phyloP scores from a whole-genome alignment of 2,888 invertebrate species.

The Ectemnius cavifrons region DNA sequence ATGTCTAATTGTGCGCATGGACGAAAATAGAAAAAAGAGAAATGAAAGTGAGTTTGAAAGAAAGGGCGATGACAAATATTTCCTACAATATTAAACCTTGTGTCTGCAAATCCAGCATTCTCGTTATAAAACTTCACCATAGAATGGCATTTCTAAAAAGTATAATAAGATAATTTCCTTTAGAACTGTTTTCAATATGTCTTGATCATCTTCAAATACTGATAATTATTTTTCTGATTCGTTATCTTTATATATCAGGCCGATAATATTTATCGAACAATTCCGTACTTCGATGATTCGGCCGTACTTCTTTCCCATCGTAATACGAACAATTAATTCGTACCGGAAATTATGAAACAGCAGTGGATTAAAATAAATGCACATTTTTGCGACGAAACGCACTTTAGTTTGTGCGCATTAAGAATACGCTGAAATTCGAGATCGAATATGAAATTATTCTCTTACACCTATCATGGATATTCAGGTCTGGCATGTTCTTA shows the following conservation, averaged over 20 bases:
- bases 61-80: slow-evolving; percentile 24
- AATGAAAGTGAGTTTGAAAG: slow-evolving; percentile 4
- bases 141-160: background rate
- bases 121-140: slow-evolving; percentile 28
- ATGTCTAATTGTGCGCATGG: background rate
- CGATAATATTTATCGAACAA: slow-evolving; percentile 7
- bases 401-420: slow-evolving; percentile 53
- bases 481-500: slow-evolving; percentile 24
- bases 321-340: background rate
- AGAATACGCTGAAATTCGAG: slow-evolving; percentile 38
- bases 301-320: slow-evolving; percentile 4
- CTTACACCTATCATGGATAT: slow-evolving; percentile 28
- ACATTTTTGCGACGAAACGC: slow-evolving; percentile 31
- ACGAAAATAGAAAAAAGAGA: background rate
- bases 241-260: slow-evolving; percentile 13
- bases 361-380: slow-evolving; percentile 11
- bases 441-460: slow-evolving; percentile 39
- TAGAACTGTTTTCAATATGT: slow-evolving; percentile 7
- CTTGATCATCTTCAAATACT: slow-evolving; percentile 19
- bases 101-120: slow-evolving; percentile 39
- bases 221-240: slow-evolving; percentile 16
- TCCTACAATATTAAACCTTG: slow-evolving; percentile 12
- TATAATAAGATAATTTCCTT: slow-evolving; percentile 5
- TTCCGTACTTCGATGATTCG: slow-evolving; percentile 1
- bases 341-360: slow-evolving; percentile 20